These are phyloP conservation scores for Micronisus gabar DNA, from an alignment of 2,113 vertebrate genomes.

Conservation along the genomic window DNA sequence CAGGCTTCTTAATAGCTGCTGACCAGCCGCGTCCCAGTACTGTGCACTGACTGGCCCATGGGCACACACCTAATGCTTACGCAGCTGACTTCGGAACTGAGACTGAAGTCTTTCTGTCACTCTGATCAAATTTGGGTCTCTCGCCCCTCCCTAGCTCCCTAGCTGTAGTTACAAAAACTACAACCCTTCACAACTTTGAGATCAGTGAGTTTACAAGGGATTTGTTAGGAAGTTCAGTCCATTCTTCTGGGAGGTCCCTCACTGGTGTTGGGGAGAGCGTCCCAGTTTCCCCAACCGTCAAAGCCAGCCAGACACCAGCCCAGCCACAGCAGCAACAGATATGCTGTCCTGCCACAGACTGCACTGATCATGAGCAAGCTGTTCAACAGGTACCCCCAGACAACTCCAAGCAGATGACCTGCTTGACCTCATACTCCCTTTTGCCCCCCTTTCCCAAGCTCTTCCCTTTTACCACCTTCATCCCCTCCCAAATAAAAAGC, in stretches of 20 bases:
- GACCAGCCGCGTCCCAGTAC: rapidly evolving
- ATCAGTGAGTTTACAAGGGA: not conserved
- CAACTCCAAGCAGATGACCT: not conserved
- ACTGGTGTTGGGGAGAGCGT: not conserved
- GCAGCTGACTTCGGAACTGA: not conserved
- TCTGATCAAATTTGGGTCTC: not conserved
- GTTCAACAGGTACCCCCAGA: not conserved
- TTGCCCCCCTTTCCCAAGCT: not conserved
- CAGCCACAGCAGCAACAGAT: not conserved
- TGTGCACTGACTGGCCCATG: rapidly evolving
- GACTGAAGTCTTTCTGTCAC: not conserved
- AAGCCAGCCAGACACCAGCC: not conserved
- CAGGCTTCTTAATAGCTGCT: not conserved
- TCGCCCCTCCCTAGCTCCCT: not conserved
- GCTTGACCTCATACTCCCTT: not conserved
- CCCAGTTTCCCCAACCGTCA: rapidly evolving
- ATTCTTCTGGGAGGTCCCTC: not conserved
- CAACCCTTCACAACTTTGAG: not conserved
- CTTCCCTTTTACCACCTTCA: not conserved
- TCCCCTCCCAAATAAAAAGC: not conserved
- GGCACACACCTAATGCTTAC: not conserved
- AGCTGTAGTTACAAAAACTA: not conserved
- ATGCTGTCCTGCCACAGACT: not conserved
- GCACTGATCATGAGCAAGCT: not conserved
- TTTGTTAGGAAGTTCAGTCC: not conserved